phyloP scores from a whole-genome alignment of 1,140 invertebrate genomes.

The Neodiprion fabricii region DNA sequence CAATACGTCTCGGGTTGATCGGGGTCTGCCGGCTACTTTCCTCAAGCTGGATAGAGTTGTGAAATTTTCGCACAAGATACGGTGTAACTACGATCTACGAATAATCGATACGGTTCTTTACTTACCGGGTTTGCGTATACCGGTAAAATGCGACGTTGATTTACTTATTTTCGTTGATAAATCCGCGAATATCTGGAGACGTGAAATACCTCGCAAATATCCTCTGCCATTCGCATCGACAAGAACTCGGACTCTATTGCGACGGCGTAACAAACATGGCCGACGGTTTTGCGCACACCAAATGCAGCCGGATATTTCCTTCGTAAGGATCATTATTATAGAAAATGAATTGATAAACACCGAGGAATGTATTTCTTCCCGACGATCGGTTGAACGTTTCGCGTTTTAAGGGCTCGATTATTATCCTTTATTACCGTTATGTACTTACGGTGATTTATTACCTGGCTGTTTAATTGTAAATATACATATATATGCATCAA shows the following conservation, averaged over 20 bases:
- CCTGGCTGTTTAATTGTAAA: no score
- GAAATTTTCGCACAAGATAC: neutral
- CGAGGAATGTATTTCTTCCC: no score
- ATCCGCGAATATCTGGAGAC: neutral
- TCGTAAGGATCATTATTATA: no score
- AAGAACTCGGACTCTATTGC: constrained; percentile 12
- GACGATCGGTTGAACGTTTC: no score
- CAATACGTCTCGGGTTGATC: constrained; percentile 10
- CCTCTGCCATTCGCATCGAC: constrained; percentile 19
- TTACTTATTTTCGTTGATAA: neutral
- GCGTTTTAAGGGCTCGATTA: no score
- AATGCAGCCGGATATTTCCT: no score
- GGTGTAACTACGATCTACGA: neutral
- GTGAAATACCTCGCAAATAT: constrained; percentile 9
- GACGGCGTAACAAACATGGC: constrained; percentile 23
- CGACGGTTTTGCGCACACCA: constrained; percentile 6
- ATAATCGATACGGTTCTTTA: neutral
- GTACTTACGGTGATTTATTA: no score
- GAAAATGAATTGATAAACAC: no score
- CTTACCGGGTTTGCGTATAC: neutral
- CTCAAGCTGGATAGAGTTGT: neutral
- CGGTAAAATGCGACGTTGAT: neutral
- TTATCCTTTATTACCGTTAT: no score
- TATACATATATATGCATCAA: no score
- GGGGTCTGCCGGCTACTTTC: neutral